Evolutionary conservation across 2,797 vertebrate genomes (phyloP).

Genomic region (Sebastes baramenuke): DNA sequence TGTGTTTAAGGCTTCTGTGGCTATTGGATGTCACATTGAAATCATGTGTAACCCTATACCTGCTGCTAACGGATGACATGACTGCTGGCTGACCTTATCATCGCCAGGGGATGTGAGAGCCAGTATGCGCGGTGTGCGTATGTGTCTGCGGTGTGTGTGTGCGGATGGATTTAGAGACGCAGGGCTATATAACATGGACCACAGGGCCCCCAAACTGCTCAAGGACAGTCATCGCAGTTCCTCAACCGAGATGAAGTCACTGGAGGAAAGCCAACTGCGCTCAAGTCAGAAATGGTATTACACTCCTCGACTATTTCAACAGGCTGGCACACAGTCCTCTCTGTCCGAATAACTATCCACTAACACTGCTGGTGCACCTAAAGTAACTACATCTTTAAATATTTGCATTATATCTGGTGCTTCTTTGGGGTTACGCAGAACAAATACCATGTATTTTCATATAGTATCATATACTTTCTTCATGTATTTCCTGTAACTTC

Average conservation of each 20-base stretch:
- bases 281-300: slow-evolving; percentile 45
- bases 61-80: slow-evolving; percentile 56
- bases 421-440: neutral
- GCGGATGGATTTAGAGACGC: slow-evolving; percentile 54
- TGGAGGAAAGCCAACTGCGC: slow-evolving; percentile 33
- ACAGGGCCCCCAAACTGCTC: slow-evolving; percentile 40
- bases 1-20: slow-evolving; percentile 62
- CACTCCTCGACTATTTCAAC: slow-evolving; percentile 47
- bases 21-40: slow-evolving; percentile 63
- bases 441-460: neutral
- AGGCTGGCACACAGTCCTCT: slow-evolving; percentile 7
- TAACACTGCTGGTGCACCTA: neutral
- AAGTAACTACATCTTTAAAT: neutral
- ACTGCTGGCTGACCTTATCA: slow-evolving; percentile 76
- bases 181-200: slow-evolving; percentile 36
- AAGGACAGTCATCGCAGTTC: slow-evolving; percentile 53
- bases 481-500: neutral
- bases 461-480: neutral
- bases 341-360: neutral
- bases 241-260: slow-evolving; percentile 54
- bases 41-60: slow-evolving; percentile 66
- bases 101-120: slow-evolving; percentile 45
- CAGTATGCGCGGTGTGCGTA: slow-evolving; percentile 25
- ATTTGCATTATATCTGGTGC: neutral
- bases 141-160: slow-evolving; percentile 40